Percentiles rank a stretch among this genome's conserved stretches.
These are phyloP conservation scores for Bradypodion ventrale DNA, from an alignment of 2,797 vertebrate species.

Conservation along the genomic window DNA sequence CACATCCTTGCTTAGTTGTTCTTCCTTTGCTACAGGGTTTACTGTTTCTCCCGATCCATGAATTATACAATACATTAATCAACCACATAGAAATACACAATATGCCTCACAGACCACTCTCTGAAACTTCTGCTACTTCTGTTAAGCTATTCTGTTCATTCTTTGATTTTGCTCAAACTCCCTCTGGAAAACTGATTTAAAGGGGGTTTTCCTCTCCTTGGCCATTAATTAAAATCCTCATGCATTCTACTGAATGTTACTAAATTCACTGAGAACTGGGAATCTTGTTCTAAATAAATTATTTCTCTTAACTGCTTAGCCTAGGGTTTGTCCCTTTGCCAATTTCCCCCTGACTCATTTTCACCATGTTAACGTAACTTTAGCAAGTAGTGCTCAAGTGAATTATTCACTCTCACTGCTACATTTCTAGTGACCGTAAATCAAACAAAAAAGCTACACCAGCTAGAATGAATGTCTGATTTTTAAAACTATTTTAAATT, in stretches of 20 bases:
- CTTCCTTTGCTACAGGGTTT: not conserved
- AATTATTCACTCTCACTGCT: not conserved
- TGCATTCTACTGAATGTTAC: not conserved
- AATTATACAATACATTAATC: not conserved
- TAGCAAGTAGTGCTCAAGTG: not conserved
- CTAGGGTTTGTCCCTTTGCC: not conserved
- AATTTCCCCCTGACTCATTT: not conserved
- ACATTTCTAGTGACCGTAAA: not conserved
- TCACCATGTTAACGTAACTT: not conserved
- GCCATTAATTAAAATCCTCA: not conserved
- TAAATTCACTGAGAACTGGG: not conserved
- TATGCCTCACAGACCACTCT: not conserved
- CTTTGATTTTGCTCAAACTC: not conserved
- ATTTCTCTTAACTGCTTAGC: not conserved
- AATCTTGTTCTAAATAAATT: slow-evolving; percentile 11
- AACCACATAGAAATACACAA: not conserved
- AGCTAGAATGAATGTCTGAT: not conserved
- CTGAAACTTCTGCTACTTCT: not conserved
- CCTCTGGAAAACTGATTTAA: not conserved
- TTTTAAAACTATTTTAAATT: not conserved
- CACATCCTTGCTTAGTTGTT: not conserved
- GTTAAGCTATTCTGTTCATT: not conserved
- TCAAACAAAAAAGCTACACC: not conserved
- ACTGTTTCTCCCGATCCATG: not conserved
- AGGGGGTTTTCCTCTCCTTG: not conserved